Evolutionary conservation across 2,797 vertebrate genomes (phyloP), one percentile per base, ranked within the genome.

Genomic region (Manis javanica): DNA sequence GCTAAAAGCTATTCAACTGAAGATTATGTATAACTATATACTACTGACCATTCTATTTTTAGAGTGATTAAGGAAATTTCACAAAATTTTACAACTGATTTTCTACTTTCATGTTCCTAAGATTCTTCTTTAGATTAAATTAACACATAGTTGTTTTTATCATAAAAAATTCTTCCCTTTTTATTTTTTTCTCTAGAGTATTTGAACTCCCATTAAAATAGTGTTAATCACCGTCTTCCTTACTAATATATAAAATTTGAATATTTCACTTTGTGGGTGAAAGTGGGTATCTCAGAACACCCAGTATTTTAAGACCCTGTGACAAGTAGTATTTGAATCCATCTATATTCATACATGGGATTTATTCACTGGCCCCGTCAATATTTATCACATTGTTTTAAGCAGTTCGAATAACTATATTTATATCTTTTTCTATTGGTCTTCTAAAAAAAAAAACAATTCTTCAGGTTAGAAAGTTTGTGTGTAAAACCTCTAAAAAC

Each of bases 401-500:
- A 92, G 55, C 61, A 53, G 13, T 88, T 89, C 86, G 83, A 39
- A 83, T 3, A 42, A 64, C 66, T 79, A 10, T 55, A 63, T 55
- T 24, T 8, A 37, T 46, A 72, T 87, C 21, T 69, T 84, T 46
- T 84, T 93, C 11, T 26, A 72, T 19, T 72, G 55, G 55, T 79
- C 55, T 87, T 90, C 57, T 7, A 72, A 15, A 46, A 39, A 39
- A 34, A 10, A 46, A 46, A 46, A 11, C 46, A 46, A 78, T 79
- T 95, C 19, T n/a, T 96, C 39, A 31, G 7, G 5, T 81, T 85
- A 74, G 12, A 87, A 94, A 88, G 46, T 39, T 42, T 55, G 78
- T 78, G 14, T 77, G n/a, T 12, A 85, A 79, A 91, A 93, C 4
- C 26, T 93, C 18, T 91, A 90, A 97, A 97, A 81, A 3, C 37